phyloP scores from a whole-genome alignment of 1,140 invertebrate species.

The Melipona quadrifasciata region DNA sequence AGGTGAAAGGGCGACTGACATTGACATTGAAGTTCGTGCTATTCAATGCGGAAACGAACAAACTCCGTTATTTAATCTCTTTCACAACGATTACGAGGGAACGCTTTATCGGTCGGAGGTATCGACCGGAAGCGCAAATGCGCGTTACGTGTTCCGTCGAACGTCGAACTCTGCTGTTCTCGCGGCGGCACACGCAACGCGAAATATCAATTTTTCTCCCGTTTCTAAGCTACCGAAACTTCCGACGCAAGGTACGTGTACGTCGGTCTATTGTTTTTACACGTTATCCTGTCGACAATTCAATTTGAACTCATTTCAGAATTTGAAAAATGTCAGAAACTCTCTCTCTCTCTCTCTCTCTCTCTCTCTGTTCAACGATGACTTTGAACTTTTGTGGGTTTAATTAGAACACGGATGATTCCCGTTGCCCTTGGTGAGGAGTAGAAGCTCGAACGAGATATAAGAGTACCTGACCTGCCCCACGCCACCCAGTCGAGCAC shows the following conservation, averaged over 20 bases:
- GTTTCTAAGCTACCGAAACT: background rate
- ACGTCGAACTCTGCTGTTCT: constrained; percentile 12
- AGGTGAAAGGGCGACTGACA: constrained; percentile 79
- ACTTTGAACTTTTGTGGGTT: constrained; percentile 13
- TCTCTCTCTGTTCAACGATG: background rate
- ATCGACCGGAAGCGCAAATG: constrained; percentile 52
- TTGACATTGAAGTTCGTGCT: constrained; percentile 78
- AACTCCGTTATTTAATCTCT: constrained; percentile 77
- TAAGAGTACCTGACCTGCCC: constrained; percentile 64
- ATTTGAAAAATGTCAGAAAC: background rate
- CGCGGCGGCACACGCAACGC: background rate
- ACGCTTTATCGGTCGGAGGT: constrained; percentile 50
- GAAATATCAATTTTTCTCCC: background rate
- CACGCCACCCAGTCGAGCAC: constrained; percentile 54
- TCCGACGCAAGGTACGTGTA: background rate
- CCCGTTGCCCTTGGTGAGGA: constrained; percentile 35
- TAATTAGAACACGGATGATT: constrained; percentile 26
- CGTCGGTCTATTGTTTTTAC: too few relatives aligned
- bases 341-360: background rate
- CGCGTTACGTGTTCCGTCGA: constrained; percentile 47
- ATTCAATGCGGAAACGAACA: constrained; percentile 75
- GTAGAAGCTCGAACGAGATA: constrained; percentile 54
- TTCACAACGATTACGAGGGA: constrained; percentile 65
- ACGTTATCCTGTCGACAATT: too few relatives aligned
- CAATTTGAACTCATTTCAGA: too few relatives aligned